Evolutionary conservation across 2,888 invertebrate species (phyloP).

Genomic region (Coelinius sp.): DNA sequence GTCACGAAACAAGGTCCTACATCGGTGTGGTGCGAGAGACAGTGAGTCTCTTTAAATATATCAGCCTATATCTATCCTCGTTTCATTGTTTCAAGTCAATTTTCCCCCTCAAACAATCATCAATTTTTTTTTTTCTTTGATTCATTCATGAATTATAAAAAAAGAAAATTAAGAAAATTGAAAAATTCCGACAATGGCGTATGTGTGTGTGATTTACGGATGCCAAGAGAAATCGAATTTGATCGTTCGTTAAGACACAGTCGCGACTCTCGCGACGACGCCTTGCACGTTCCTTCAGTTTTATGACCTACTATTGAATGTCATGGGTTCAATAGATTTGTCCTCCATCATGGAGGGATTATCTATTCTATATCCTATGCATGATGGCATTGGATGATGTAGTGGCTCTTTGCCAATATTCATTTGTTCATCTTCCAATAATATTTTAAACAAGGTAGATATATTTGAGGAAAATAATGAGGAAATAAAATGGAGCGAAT

Average conservation of each 20-base stretch:
- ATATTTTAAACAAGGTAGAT: not conserved
- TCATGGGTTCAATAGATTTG: conserved; percentile 51
- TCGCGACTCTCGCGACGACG: no score
- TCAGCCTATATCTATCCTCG: not conserved
- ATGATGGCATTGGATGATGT: conserved; percentile 4
- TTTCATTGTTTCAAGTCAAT: not conserved
- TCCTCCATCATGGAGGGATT: conserved; percentile 9
- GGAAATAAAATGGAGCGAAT: conserved; percentile 45
- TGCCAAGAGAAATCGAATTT: conserved; percentile 69
- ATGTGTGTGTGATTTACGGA: conserved; percentile 51
- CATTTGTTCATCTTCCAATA: not conserved
- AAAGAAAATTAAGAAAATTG: not conserved
- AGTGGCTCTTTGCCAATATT: not conserved
- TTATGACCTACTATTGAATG: conserved; percentile 55
- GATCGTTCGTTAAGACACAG: conserved; percentile 66
- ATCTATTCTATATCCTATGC: conserved; percentile 31
- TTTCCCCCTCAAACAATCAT: not conserved
- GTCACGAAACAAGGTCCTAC: conserved; percentile 70
- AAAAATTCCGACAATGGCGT: not conserved
- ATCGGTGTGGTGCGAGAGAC: conserved; percentile 32
- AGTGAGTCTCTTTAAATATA: conserved; percentile 2
- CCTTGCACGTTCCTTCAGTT: conserved; percentile 60
- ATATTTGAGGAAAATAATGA: not conserved
- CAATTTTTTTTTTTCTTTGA: not conserved
- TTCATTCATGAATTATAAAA: no score